Evolutionary conservation across 2,113 vertebrate species (phyloP).

Genomic region (Otis tarda): DNA sequence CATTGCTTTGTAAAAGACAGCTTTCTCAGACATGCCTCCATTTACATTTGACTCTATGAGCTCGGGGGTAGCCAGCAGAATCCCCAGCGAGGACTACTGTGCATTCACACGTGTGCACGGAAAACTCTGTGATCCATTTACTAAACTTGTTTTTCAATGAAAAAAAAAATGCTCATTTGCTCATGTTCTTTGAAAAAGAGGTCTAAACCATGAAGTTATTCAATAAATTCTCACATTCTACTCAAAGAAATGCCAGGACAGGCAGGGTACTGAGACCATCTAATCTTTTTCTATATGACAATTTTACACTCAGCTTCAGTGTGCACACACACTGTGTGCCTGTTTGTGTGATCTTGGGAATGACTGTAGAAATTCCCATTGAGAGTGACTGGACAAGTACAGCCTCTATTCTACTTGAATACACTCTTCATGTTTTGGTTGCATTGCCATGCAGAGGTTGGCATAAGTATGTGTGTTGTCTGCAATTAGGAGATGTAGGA

Average conservation of each 20-base stretch:
- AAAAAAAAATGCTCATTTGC: background rate
- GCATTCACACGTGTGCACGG: rapidly evolving
- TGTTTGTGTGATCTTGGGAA: too few species aligned
- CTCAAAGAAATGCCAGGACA: background rate
- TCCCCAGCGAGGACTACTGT: background rate
- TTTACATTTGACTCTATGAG: background rate
- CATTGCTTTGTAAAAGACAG: background rate
- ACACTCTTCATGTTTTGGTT: background rate
- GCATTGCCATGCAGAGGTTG: background rate
- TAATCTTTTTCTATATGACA: background rate
- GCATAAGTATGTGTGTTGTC: background rate
- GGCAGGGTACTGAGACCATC: background rate
- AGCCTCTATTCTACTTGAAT: background rate
- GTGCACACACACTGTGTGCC: rapidly evolving
- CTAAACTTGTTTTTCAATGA: background rate
- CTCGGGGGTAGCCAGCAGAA: background rate
- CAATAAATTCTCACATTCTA: background rate
- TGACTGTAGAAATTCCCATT: background rate
- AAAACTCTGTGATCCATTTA: background rate
- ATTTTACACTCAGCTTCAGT: background rate
- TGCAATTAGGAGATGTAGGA: background rate
- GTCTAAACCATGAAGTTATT: background rate
- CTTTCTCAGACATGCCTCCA: background rate
- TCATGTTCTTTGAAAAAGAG: background rate
- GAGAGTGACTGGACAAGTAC: background rate